A percentile compares a stretch with the other conserved stretches of the same genome.
These are phyloP conservation scores for Cryptoprocta ferox DNA, from an alignment of 2,797 vertebrate species.

Conservation along the genomic window DNA sequence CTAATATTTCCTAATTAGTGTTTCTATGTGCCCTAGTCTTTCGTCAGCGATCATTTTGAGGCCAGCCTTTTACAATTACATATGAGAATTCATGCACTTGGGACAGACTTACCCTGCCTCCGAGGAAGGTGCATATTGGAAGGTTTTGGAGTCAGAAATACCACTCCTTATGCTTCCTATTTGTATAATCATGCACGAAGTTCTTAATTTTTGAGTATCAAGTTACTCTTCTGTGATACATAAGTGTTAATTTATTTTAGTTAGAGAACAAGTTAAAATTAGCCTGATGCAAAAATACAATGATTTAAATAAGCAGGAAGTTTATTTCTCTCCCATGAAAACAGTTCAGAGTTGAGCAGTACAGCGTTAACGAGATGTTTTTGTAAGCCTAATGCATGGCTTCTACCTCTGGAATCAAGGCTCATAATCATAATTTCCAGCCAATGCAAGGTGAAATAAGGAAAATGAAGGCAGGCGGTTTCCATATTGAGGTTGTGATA, in stretches of 20 bases:
- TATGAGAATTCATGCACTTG: neutral
- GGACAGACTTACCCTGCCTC: neutral
- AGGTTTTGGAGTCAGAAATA: neutral
- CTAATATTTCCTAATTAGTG: slow-evolving; percentile 9
- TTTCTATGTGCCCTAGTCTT: neutral
- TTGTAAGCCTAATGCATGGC: neutral
- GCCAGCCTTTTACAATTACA: neutral
- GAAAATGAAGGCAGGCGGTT: neutral
- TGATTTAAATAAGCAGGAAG: neutral
- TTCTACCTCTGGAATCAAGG: neutral
- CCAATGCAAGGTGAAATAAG: neutral
- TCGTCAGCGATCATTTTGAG: neutral
- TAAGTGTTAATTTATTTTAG: neutral
- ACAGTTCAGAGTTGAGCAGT: neutral
- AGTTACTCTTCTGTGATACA: neutral
- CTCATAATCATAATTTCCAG: neutral
- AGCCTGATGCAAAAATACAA: neutral
- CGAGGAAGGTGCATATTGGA: neutral
- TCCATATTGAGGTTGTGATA: neutral
- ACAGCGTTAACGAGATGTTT: neutral
- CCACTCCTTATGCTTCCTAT: neutral
- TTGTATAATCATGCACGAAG: neutral
- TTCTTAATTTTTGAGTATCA: neutral
- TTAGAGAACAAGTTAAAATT: neutral
- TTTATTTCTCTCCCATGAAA: neutral